Evolutionary conservation across 2,797 vertebrate species (phyloP).

Genomic region (Etheostoma perlongum): DNA sequence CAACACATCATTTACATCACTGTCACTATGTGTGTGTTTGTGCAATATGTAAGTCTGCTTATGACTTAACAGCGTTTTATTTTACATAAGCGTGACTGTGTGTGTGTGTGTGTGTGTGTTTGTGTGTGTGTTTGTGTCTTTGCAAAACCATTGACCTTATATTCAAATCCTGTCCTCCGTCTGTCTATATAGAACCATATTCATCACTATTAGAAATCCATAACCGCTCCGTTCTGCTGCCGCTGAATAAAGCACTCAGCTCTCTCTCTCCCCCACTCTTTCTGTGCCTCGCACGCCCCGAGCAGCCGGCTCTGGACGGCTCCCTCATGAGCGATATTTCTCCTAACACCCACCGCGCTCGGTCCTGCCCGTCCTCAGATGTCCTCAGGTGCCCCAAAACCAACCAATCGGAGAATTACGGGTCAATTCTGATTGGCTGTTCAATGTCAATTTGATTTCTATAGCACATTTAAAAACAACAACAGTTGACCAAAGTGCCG

Average conservation of each 20-base stretch:
- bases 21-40: not conserved
- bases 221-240: slow-evolving; percentile 36
- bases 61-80: no score
- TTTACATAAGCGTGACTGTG: not conserved
- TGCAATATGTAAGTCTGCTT: not conserved
- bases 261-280: not conserved
- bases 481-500: no score
- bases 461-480: no score
- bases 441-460: no score
- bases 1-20: not conserved
- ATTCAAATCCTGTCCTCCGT: slow-evolving; percentile 29
- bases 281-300: not conserved
- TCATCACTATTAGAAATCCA: slow-evolving; percentile 57
- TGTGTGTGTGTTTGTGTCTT: slow-evolving; percentile 5
- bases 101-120: not conserved
- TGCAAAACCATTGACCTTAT: slow-evolving; percentile 17
- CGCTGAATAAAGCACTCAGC: slow-evolving; percentile 35
- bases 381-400: no score
- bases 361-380: not conserved
- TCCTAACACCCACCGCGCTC: not conserved
- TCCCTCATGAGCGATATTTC: slow-evolving; percentile 6
- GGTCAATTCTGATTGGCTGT: no score
- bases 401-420: no score
- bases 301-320: slow-evolving; percentile 7
- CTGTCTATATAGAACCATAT: slow-evolving; percentile 24